Evolutionary conservation across 2,797 vertebrate species (phyloP).

Genomic region (Pelochelys cantorii): DNA sequence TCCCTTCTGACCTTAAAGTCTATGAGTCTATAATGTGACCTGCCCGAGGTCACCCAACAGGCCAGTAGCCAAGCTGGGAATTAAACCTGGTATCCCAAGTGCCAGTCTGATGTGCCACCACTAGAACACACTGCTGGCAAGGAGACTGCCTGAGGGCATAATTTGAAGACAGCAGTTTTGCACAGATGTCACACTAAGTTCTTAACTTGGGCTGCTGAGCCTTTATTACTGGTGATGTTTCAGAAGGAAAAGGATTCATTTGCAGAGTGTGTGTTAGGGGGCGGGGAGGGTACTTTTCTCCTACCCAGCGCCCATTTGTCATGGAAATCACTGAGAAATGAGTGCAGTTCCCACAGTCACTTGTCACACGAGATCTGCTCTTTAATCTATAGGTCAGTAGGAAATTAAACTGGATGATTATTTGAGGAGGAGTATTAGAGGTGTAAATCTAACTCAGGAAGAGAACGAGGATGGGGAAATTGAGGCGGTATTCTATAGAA

Average conservation of each 20-base stretch:
- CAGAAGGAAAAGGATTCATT: conserved; percentile 56
- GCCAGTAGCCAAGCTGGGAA: too few relatives aligned
- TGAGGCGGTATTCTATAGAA: conserved; percentile 29
- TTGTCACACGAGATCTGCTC: conserved; percentile 53
- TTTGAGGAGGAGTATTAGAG: background rate
- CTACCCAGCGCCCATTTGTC: conserved; percentile 12
- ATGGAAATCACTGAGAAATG: conserved; percentile 20
- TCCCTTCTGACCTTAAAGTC: too few relatives aligned
- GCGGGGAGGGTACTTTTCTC: background rate
- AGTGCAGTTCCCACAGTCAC: conserved; percentile 57
- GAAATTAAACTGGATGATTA: conserved; percentile 61
- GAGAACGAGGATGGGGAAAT: conserved; percentile 31
- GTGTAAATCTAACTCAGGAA: conserved; percentile 23
- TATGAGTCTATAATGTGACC: too few relatives aligned
- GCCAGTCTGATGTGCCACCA: background rate
- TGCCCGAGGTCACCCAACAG: background rate
- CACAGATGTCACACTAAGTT: conserved; percentile 75
- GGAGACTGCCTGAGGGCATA: conserved; percentile 56
- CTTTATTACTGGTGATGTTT: conserved; percentile 60
- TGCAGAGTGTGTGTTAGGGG: too few relatives aligned
- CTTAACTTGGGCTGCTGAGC: conserved; percentile 61
- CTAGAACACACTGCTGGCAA: conserved; percentile 58
- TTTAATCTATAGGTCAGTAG: conserved; percentile 34
- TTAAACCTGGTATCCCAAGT: background rate
- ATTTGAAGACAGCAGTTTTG: conserved; percentile 63